Percentiles rank a stretch among this genome's conserved stretches.
These are phyloP conservation scores for Xylota sylvarum DNA, from an alignment of 2,888 invertebrate species.

Conservation along the genomic window DNA sequence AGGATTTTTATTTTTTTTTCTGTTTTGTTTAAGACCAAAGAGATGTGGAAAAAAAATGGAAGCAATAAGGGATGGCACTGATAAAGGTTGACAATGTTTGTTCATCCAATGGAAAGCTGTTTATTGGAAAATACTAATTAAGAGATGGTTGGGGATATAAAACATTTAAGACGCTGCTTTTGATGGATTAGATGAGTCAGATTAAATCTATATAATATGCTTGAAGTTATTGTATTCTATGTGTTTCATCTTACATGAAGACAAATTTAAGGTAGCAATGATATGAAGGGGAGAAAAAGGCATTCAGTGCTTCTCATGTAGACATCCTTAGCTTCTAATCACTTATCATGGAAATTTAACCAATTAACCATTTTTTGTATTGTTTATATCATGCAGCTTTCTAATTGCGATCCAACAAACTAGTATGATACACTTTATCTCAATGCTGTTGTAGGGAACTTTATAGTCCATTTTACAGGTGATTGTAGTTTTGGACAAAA, in stretches of 20 bases:
- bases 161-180: neutral
- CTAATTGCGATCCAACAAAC: too few relatives aligned
- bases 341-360: too few relatives aligned
- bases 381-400: too few relatives aligned
- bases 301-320: too few relatives aligned
- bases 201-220: neutral
- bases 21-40: neutral
- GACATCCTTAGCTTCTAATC: too few relatives aligned
- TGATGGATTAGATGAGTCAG: neutral
- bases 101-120: constrained; percentile 39
- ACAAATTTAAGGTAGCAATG: too few relatives aligned
- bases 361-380: too few relatives aligned
- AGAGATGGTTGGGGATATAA: neutral
- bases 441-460: too few relatives aligned
- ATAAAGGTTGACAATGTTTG: constrained; percentile 14
- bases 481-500: too few relatives aligned
- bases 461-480: too few relatives aligned
- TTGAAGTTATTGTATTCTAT: neutral
- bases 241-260: neutral
- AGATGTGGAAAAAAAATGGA: neutral
- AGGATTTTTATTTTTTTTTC: constrained; percentile 18
- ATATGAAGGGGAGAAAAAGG: too few relatives aligned
- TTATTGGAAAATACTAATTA: constrained; percentile 63
- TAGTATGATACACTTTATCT: too few relatives aligned
- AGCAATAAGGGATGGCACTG: neutral